Evolutionary conservation across 30 jellyfish, hydroid and myxozoan genomes (phyloP).

Genomic region (Euphysa ruthae): DNA sequence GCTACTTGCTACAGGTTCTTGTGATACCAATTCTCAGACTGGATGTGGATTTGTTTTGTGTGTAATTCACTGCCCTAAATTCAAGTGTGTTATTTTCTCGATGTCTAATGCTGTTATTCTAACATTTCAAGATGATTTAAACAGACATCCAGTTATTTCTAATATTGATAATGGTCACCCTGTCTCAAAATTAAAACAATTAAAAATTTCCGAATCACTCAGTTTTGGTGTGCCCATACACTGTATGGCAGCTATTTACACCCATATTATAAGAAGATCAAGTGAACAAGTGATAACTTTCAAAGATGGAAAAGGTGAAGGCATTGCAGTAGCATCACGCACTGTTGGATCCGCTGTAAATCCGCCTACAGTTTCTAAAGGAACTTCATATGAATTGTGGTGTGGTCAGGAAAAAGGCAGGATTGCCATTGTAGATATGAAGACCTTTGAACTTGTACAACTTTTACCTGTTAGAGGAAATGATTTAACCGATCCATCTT

Average conservation of each 20-base stretch:
- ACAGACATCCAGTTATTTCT: slow-evolving; percentile 33
- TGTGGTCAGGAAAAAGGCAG: slow-evolving; percentile 88
- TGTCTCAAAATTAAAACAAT: slow-evolving; percentile 37
- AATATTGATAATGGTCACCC: not conserved
- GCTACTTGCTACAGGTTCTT: slow-evolving; percentile 76
- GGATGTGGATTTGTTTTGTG: slow-evolving; percentile 55
- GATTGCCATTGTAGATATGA: slow-evolving; percentile 58
- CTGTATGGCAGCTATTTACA: slow-evolving; percentile 78
- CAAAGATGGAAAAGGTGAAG: slow-evolving; percentile 41
- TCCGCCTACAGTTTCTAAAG: not conserved
- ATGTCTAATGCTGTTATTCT: slow-evolving; percentile 47
- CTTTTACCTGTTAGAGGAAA: slow-evolving; percentile 42
- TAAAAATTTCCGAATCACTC: slow-evolving; percentile 36
- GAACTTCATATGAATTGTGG: slow-evolving; percentile 69
- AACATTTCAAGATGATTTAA: slow-evolving; percentile 54
- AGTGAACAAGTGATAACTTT: slow-evolving; percentile 39
- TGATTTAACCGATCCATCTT: slow-evolving; percentile 33
- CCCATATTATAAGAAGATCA: slow-evolving; percentile 34
- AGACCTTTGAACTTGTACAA: slow-evolving; percentile 33
- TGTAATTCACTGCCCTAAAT: slow-evolving; percentile 70
- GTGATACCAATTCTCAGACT: slow-evolving; percentile 20
- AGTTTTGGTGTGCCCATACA: slow-evolving; percentile 51
- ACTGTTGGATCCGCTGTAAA: not conserved
- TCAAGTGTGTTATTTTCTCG: slow-evolving; percentile 64
- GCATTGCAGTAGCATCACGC: slow-evolving; percentile 28